Evolutionary conservation across 2,888 invertebrate genomes (phyloP), one percentile per base, ranked within the genome.

Genomic region (Hartigia nigra): DNA sequence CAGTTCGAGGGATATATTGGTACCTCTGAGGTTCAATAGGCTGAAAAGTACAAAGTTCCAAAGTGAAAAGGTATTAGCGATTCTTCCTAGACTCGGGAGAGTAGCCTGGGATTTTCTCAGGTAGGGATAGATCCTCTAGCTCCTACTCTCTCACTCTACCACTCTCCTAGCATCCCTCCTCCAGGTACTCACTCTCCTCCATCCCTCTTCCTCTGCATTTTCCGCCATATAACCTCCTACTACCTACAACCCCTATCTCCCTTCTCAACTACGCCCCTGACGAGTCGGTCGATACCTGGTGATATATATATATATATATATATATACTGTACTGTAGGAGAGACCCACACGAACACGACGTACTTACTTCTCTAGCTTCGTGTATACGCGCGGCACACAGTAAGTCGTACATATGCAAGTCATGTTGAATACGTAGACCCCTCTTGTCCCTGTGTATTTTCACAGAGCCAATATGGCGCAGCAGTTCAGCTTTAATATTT

Each of bases 1-100:
- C 55, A 55, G 55, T 23, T 55, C 55, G 55, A 55, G 55, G 55
- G 9, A 55, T 55, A 55, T 23, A 23, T 55, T 55, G 31, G 72
- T 72, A 31, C 72, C 14, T 72, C 31, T 14, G 72, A 72, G 34
- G 72, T 34, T 31, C 72, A 34, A 72, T 72, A 72, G 72, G 72
- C 72, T 5, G 72, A 72, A 32, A 72, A 31, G 72, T 34, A 72
- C 31, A 72, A 72, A 31, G 72, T 72, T 34, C 72, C 12, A 34
- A 72, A 72, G 12, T 34, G 31, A 72, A 31, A 72, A 31, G 72
- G 31, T 72, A 72, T 72, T 72, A 31, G 72, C 72, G 31, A 72
- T 72, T 72, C 72, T 72, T 34, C 55, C 55, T 55, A 55, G 55
- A 55, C 23, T 9, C 55, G 9, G 23, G 55, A 55, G 23, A 23